phyloP scores from a whole-genome alignment of 30 jellyfish, hydroid and myxozoan genomes.

The Cassiopea xamachana region DNA sequence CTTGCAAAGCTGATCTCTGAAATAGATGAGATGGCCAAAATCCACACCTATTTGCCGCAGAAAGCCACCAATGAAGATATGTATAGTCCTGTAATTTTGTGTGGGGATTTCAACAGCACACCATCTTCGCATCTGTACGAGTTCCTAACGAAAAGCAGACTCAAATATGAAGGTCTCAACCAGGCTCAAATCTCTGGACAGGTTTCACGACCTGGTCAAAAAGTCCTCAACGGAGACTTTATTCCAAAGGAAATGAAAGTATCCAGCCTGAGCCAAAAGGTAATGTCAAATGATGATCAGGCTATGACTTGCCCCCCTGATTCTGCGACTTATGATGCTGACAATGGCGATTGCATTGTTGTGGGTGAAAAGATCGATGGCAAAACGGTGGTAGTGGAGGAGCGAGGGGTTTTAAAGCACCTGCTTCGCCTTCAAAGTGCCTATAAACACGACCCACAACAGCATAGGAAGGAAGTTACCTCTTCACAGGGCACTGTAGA shows the following conservation, averaged over 20 bases:
- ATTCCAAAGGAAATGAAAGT: constrained; percentile 72
- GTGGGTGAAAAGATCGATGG: constrained; percentile 15
- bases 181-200: constrained; percentile 85
- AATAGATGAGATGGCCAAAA: constrained; percentile 71
- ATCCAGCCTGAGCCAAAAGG: constrained; percentile 77
- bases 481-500: constrained; percentile 96
- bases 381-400: constrained; percentile 43
- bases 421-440: constrained; percentile 72
- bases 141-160: constrained; percentile 70
- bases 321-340: constrained; percentile 2
- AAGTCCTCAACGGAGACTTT: neutral
- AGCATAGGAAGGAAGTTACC: constrained; percentile 77
- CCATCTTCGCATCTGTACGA: constrained; percentile 87
- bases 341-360: constrained; percentile 8
- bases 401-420: constrained; percentile 82
- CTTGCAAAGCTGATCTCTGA: constrained; percentile 88
- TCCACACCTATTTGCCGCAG: constrained; percentile 3
- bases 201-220: neutral
- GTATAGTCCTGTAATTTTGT: constrained; percentile 73
- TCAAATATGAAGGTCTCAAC: constrained; percentile 65
- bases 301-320: neutral
- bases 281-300: neutral
- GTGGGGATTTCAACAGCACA: constrained; percentile 92
- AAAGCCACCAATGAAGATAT: constrained; percentile 20
- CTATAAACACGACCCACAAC: constrained; percentile 55